Evolutionary conservation across 2,888 invertebrate species (phyloP).

Genomic region (Perizoma flavofasciatum): DNA sequence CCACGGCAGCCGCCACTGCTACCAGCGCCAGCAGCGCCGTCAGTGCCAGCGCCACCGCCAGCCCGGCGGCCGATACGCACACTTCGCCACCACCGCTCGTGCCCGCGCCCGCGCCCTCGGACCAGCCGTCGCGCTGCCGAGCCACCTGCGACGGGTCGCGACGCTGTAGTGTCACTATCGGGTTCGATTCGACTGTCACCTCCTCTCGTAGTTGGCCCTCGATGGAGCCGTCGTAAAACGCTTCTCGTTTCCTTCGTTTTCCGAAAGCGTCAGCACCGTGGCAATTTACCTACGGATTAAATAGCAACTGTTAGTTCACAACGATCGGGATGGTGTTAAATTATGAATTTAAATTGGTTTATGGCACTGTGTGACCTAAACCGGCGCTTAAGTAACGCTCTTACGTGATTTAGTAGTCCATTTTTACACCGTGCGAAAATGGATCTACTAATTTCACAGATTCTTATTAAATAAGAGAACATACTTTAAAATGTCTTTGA

Average conservation of each 20-base stretch:
- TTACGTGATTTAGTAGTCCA: too few species aligned
- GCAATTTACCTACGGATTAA: conserved; percentile 89
- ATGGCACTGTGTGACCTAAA: too few species aligned
- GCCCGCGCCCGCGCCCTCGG: conserved; percentile 86
- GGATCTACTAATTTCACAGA: too few species aligned
- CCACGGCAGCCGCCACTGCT: conserved; percentile 96
- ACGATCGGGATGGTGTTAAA: not conserved
- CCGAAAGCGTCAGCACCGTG: conserved; percentile 96
- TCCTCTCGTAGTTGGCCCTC: conserved; percentile 95
- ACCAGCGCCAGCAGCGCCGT: conserved; percentile 96
- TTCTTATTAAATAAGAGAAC: too few species aligned
- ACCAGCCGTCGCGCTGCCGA: conserved; percentile 90
- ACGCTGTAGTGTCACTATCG: conserved; percentile 94
- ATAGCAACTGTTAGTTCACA: conserved; percentile 1
- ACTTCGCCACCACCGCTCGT: conserved; percentile 87
- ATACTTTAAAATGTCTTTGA: too few species aligned
- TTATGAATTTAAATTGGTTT: too few species aligned
- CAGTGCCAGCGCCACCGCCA: conserved; percentile 95
- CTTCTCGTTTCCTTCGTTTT: conserved; percentile 88
- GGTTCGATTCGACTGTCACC: conserved; percentile 96
- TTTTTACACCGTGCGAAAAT: too few species aligned
- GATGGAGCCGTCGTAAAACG: conserved; percentile 78
- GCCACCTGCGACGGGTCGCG: conserved; percentile 90
- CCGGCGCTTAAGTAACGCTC: too few species aligned
- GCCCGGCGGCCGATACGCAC: conserved; percentile 96